A percentile compares a stretch with the other conserved stretches of the same genome.
These are phyloP conservation scores for Lontra canadensis DNA, from an alignment of 2,113 vertebrate genomes.

Conservation along the genomic window DNA sequence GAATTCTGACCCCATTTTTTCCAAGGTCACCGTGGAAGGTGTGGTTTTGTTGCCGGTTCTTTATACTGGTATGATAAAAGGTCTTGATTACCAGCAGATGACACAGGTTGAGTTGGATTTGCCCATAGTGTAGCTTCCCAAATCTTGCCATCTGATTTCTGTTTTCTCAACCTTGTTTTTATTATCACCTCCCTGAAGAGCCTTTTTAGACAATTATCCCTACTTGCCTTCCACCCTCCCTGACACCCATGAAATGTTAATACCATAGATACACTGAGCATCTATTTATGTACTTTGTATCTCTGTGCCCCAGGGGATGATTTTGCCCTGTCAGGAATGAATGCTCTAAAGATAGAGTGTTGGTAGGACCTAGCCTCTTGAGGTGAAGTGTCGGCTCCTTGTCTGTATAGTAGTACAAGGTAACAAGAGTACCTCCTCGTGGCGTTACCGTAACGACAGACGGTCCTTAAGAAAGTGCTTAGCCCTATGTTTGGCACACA, in stretches of 20 bases:
- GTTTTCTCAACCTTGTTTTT: background rate
- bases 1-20: background rate
- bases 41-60: background rate
- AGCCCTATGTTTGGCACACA: too few relatives aligned
- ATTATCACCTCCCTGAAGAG: background rate
- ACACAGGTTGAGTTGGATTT: background rate
- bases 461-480: background rate
- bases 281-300: accelerated
- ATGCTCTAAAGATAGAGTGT: background rate
- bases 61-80: background rate
- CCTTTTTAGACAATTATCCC: background rate
- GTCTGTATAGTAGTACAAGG: background rate
- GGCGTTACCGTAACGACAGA: background rate
- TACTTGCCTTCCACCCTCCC: background rate
- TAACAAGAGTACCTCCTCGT: accelerated
- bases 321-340: background rate
- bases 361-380: background rate
- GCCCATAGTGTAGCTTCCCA: background rate
- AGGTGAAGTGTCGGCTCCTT: background rate
- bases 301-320: background rate
- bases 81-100: background rate
- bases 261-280: background rate
- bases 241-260: background rate
- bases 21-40: background rate
- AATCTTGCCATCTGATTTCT: background rate